Percentiles rank a stretch among this genome's conserved stretches.
Evolutionary conservation across 1,140 invertebrate species (phyloP).

Genomic region (Aphis gossypii): DNA sequence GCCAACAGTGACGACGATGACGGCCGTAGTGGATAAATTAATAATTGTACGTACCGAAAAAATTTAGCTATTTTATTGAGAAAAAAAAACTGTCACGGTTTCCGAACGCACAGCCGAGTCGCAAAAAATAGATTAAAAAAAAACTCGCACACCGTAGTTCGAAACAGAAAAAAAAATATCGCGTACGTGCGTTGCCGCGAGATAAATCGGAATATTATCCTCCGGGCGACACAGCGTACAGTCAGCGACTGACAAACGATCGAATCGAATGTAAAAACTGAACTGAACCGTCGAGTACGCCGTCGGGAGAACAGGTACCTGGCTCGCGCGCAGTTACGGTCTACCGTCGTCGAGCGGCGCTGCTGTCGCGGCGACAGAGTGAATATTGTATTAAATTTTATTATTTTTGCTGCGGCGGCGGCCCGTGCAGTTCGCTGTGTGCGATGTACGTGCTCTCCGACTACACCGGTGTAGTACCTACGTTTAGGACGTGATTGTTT

Average conservation of each 20-base stretch:
- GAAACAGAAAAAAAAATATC: background rate
- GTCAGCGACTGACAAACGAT: background rate
- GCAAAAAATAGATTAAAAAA: too few species aligned
- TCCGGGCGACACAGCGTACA: background rate
- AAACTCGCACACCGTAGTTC: background rate
- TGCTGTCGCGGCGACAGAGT: background rate
- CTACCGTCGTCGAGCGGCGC: background rate
- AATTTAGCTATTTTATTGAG: background rate
- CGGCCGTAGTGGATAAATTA: background rate
- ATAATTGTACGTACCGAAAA: background rate
- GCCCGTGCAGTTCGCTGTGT: background rate
- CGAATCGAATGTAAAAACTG: background rate
- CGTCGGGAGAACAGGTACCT: constrained; percentile 9
- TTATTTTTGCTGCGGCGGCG: background rate
- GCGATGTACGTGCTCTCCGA: background rate
- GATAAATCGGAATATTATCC: background rate
- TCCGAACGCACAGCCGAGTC: background rate
- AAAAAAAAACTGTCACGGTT: background rate
- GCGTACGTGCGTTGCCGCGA: background rate
- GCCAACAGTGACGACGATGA: background rate
- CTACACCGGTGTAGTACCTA: too few species aligned
- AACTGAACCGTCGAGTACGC: constrained; percentile 36
- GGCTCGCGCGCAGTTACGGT: background rate
- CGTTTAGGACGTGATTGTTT: background rate
- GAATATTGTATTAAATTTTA: background rate